Base-by-base conservation (phyloP, 1,140 invertebrate genomes). In the Dendrolimus kikuchii region DNA sequence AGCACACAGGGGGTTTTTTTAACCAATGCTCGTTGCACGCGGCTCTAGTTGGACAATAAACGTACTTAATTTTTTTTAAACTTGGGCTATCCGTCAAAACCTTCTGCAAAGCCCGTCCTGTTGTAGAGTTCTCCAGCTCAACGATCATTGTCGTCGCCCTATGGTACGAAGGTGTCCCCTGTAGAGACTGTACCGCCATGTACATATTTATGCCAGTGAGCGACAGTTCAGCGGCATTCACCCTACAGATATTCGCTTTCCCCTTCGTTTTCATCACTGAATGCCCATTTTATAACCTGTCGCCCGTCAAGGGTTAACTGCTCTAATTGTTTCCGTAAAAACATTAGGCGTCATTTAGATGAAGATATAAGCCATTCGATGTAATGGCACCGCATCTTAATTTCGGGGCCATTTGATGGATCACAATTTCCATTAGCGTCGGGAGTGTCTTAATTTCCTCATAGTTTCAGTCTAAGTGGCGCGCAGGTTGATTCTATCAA, bases 341-440 rank as follows among this genome's bases (percentile, higher is more conserved):
- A 62, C 54, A 47, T 62, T 65, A 38, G 65, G 62, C 65, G 66
- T 79, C 70, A 73, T 78, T 73, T 70, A 77, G 79, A 78, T 80
- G 77, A 77, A 73, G 60, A 66, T 66, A 62, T 61, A 55, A 49
- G 53, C 62, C 55, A 60, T 70, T 64, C 55, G 70, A 69, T 71
- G 68, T 77, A 77, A 59, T 53, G 47, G 47, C 51, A 46, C 23
- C 42, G 42, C 68, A 62, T 74, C 72, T 78, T 74, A 76, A 82
- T 83, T 81, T 77, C 67, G 55, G 64, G 58, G 23, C 53, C 59
- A 57, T 75, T 77, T 84, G 74, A 82, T 77, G 76, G 71, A 84
- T 82, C 75, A 81, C 75, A 66, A 70, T 66, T 68, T 73, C 81
- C 81, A 85, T 85, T 85, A 85, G 73, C 64, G 71, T 40, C 52